Conservation (phyloP, 2,888 invertebrate genomes). For the Prenolepis imparis region DNA sequence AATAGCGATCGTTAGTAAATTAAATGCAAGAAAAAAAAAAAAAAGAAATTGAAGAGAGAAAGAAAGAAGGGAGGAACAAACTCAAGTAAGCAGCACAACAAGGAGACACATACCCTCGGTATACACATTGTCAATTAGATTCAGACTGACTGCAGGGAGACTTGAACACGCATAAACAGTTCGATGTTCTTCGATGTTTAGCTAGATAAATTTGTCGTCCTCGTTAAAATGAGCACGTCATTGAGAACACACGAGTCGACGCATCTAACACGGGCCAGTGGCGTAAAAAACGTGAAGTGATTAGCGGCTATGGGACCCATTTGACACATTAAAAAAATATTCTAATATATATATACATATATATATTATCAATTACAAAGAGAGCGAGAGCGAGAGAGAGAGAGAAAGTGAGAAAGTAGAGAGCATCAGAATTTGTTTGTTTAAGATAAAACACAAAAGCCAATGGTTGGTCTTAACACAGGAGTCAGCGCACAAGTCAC, state of each 20-base stretch:
- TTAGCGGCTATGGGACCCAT: slow-evolving; percentile 57
- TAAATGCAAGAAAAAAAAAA: slow-evolving; percentile 18
- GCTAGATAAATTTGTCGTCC: slow-evolving; percentile 77
- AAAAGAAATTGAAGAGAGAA: slow-evolving; percentile 8
- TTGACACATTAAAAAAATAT: slow-evolving; percentile 50
- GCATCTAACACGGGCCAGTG: slow-evolving; percentile 37
- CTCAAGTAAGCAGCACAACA: slow-evolving; percentile 48
- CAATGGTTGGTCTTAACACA: slow-evolving; percentile 16
- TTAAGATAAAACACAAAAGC: slow-evolving; percentile 29
- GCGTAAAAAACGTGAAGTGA: slow-evolving; percentile 44
- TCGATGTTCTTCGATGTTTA: slow-evolving; percentile 81
- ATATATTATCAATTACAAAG: slow-evolving; percentile 4
- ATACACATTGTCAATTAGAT: slow-evolving; percentile 86
- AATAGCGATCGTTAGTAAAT: slow-evolving; percentile 60
- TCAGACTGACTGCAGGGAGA: slow-evolving; percentile 86
- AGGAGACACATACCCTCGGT: slow-evolving; percentile 79
- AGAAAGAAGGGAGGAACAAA: slow-evolving; percentile 18
- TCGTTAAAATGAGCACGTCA: slow-evolving; percentile 56
- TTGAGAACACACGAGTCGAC: slow-evolving; percentile 33
- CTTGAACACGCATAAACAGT: slow-evolving; percentile 81
- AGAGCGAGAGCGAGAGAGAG: not conserved
- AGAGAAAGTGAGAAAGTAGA: slow-evolving; percentile 6
- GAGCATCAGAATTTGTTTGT: not conserved
- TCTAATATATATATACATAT: slow-evolving; percentile 45
- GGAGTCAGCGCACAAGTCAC: slow-evolving; percentile 40